phyloP scores from a whole-genome alignment of 2,888 invertebrate species.

The Hololepta plana region DNA sequence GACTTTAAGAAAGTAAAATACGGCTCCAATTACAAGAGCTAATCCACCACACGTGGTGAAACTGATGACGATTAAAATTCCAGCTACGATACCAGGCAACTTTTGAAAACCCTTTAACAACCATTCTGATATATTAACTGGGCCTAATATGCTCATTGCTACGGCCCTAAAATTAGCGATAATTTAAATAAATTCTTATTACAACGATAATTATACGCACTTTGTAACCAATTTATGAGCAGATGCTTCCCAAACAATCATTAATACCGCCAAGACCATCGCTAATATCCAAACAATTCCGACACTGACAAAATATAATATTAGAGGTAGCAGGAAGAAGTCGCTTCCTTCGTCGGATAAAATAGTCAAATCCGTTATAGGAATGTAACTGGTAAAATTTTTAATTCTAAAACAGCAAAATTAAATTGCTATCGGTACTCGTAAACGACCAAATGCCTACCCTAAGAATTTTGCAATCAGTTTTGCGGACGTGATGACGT shows the following conservation, averaged over 20 bases:
- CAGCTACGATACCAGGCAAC: constrained; percentile 49
- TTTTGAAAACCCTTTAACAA: constrained; percentile 35
- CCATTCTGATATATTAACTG: constrained; percentile 3
- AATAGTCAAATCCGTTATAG: constrained; percentile 18
- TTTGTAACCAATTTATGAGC: constrained; percentile 46
- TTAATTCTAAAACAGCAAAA: constrained; percentile 5
- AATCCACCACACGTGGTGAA: constrained; percentile 57
- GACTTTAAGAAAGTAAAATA: constrained; percentile 54
- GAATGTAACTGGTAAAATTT: constrained; percentile 11
- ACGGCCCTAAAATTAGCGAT: not conserved
- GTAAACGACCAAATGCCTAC: constrained; percentile 28
- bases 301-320: constrained; percentile 43
- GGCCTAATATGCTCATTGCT: not conserved
- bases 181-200: not conserved
- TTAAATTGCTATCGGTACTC: constrained; percentile 8
- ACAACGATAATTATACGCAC: constrained; percentile 23
- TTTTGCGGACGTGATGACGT: constrained; percentile 32
- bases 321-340: constrained; percentile 34
- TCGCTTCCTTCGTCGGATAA: constrained; percentile 21
- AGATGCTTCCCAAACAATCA: constrained; percentile 51
- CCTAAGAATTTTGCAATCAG: constrained; percentile 27
- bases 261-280: constrained; percentile 31
- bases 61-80: constrained; percentile 40
- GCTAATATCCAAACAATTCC: constrained; percentile 38
- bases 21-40: constrained; percentile 42